A percentile compares a stretch with the other conserved stretches of the same genome.
phyloP scores from a whole-genome alignment of 2,113 vertebrate genomes.

The Heteronetta atricapilla region DNA sequence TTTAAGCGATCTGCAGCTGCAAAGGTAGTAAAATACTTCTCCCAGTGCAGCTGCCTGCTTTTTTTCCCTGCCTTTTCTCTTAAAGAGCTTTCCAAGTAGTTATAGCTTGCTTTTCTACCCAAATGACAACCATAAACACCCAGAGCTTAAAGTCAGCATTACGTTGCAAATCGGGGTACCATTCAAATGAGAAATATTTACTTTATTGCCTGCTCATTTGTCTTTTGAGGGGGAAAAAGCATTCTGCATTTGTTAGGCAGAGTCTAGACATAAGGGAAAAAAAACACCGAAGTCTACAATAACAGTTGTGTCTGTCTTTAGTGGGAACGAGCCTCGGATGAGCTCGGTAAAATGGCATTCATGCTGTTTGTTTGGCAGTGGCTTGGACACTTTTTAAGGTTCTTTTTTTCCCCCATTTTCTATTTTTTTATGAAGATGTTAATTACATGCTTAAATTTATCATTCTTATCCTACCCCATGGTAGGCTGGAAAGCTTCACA shows the following conservation, averaged over 20 bases:
- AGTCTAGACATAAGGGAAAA: slow-evolving; percentile 53
- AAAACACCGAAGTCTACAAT: slow-evolving; percentile 49
- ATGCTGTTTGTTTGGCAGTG: slow-evolving; percentile 54
- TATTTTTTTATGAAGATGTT: neutral
- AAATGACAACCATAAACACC: slow-evolving; percentile 28
- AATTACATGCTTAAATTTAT: slow-evolving; percentile 12
- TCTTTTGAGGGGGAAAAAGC: neutral
- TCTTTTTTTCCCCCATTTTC: neutral
- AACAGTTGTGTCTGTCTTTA: slow-evolving; percentile 59
- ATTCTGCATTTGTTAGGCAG: slow-evolving; percentile 49
- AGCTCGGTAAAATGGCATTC: slow-evolving; percentile 53
- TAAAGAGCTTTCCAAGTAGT: slow-evolving; percentile 10
- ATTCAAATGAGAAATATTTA: slow-evolving; percentile 58
- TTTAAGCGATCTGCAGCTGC: neutral
- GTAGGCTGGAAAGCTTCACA: neutral
- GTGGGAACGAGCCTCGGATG: slow-evolving; percentile 55
- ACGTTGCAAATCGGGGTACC: slow-evolving; percentile 39
- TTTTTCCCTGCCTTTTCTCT: neutral
- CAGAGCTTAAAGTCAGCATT: slow-evolving; percentile 46
- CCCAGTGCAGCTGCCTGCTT: neutral
- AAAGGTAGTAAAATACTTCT: slow-evolving; percentile 19
- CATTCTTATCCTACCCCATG: neutral
- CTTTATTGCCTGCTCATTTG: slow-evolving; percentile 57
- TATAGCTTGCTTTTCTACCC: slow-evolving; percentile 3
- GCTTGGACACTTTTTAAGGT: neutral